phyloP scores from a whole-genome alignment of 2,113 vertebrate genomes.

The Okapia johnstoni region DNA sequence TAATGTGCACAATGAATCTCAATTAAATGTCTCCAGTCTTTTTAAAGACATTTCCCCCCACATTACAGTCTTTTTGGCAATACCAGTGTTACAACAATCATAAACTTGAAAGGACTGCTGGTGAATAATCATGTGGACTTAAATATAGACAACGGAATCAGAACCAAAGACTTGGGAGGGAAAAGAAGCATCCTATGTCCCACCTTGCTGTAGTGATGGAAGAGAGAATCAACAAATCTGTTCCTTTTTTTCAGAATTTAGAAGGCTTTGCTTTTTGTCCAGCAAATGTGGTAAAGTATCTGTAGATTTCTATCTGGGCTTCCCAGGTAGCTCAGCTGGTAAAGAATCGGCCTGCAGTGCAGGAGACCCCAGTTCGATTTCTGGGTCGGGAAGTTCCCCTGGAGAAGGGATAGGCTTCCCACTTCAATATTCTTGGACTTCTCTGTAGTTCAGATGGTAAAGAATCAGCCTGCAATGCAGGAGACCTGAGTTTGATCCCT shows the following conservation, averaged over 20 bases:
- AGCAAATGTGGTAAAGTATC: neutral
- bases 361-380: neutral
- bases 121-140: neutral
- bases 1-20: constrained; percentile 41
- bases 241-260: neutral
- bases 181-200: neutral
- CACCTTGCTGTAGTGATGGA: neutral
- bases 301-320: neutral
- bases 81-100: neutral
- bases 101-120: constrained; percentile 1
- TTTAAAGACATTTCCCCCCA: neutral
- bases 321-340: neutral
- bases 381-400: neutral
- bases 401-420: neutral
- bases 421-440: neutral
- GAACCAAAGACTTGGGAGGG: neutral
- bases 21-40: constrained; percentile 37
- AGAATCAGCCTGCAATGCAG: neutral
- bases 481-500: neutral
- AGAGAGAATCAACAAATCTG: neutral
- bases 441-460: rapidly evolving
- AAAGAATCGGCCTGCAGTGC: neutral
- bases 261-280: neutral
- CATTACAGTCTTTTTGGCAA: constrained; percentile 14
- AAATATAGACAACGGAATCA: constrained; percentile 27